phyloP scores from a whole-genome alignment of 2,113 vertebrate species.

The Syngnathoides biaculeatus region DNA sequence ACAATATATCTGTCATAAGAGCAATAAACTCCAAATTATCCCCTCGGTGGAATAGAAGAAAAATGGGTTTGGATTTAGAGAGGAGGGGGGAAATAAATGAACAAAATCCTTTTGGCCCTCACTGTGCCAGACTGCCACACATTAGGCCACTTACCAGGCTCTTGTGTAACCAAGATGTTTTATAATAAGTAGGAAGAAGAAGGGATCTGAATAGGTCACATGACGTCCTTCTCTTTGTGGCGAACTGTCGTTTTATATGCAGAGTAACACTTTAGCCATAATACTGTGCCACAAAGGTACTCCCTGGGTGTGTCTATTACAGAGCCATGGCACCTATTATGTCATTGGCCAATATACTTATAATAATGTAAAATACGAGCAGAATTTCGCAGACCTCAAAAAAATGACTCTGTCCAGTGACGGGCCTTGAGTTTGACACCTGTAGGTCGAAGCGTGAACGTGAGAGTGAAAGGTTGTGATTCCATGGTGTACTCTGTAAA shows the following conservation, averaged over 20 bases:
- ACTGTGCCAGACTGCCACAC: conserved; percentile 7
- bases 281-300: too few species aligned
- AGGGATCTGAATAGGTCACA: neutral
- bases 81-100: neutral
- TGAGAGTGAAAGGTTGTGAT: too few species aligned
- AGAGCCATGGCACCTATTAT: neutral
- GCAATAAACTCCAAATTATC: neutral
- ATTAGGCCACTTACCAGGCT: conserved; percentile 19
- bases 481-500: too few species aligned
- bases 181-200: neutral
- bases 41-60: neutral
- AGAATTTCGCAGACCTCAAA: too few species aligned
- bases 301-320: neutral
- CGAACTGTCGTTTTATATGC: neutral
- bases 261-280: neutral
- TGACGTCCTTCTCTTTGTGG: neutral
- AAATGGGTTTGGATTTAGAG: neutral
- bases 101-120: neutral
- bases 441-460: too few species aligned
- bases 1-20: neutral
- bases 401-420: too few species aligned
- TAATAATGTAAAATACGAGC: too few species aligned
- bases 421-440: too few species aligned
- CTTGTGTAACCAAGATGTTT: conserved; percentile 16
- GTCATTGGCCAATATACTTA: neutral